These are phyloP conservation scores for Oreochromis tanganicae DNA, from an alignment of 2,113 vertebrate species.

Conservation along the genomic window DNA sequence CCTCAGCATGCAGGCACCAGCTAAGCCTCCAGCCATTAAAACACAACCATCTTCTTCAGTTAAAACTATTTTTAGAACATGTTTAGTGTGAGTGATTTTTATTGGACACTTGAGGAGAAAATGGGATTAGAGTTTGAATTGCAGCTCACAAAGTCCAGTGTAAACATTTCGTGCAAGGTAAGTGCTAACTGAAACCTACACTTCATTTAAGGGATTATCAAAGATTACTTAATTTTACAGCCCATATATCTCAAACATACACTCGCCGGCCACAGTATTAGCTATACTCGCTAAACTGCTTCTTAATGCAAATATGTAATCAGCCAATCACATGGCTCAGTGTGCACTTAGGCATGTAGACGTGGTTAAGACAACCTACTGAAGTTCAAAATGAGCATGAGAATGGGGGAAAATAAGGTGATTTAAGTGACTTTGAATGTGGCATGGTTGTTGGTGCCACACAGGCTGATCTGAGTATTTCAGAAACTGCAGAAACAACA, in stretches of 20 bases:
- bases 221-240: neutral
- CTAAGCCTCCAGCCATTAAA: neutral
- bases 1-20: neutral
- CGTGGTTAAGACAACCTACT: neutral
- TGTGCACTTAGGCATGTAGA: neutral
- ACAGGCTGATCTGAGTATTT: neutral
- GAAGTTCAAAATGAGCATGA: neutral
- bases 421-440: neutral
- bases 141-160: neutral
- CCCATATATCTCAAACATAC: neutral
- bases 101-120: neutral
- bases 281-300: neutral
- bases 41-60: neutral
- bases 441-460: neutral
- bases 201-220: neutral
- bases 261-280: neutral
- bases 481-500: neutral
- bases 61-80: neutral
- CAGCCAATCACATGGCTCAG: neutral
- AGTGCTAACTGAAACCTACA: neutral
- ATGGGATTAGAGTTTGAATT: neutral
- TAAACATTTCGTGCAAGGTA: neutral
- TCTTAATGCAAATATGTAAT: neutral
- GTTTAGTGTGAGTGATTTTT: neutral
- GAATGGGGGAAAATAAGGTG: neutral